These are phyloP conservation scores for Cabera pusaria DNA, from an alignment of 2,888 invertebrate genomes.

Conservation along the genomic window DNA sequence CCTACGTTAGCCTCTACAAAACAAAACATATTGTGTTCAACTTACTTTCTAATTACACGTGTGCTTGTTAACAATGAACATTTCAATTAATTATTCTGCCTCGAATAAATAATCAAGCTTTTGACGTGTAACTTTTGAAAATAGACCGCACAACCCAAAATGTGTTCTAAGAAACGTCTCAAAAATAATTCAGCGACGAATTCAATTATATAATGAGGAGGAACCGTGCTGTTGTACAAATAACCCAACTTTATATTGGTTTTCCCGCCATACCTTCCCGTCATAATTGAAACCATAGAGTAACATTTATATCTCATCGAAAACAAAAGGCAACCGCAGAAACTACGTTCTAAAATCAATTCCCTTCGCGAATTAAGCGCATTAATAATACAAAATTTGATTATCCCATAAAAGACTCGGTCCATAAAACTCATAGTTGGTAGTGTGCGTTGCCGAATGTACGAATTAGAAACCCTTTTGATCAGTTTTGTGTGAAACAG, in stretches of 20 bases:
- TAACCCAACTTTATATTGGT: constrained; percentile 32
- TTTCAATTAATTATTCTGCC: constrained; percentile 29
- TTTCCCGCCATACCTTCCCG: constrained; percentile 25
- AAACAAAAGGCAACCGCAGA: constrained; percentile 32
- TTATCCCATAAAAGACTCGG: constrained; percentile 82
- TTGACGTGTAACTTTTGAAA: constrained; percentile 23
- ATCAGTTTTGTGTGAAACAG: constrained; percentile 41
- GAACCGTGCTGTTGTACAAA: constrained; percentile 44
- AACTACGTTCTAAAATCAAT: constrained; percentile 57
- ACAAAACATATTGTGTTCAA: constrained; percentile 25
- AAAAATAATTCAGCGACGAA: constrained; percentile 66
- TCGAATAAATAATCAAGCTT: constrained; percentile 33
- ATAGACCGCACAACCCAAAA: constrained; percentile 54
- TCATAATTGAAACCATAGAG: constrained; percentile 21
- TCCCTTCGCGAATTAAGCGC: constrained; percentile 67
- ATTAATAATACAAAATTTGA: constrained; percentile 83
- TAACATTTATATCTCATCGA: constrained; percentile 25
- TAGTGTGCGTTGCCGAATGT: constrained; percentile 75
- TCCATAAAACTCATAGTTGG: constrained; percentile 79
- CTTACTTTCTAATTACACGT: constrained; percentile 35
- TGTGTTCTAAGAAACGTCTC: constrained; percentile 64
- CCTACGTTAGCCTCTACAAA: too few species aligned
- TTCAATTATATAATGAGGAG: constrained; percentile 62
- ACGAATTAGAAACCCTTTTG: constrained; percentile 82
- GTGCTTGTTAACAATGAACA: constrained; percentile 28